These are phyloP conservation scores for Hydrochoerus hydrochaeris DNA, from an alignment of 2,113 vertebrate genomes.

Conservation along the genomic window DNA sequence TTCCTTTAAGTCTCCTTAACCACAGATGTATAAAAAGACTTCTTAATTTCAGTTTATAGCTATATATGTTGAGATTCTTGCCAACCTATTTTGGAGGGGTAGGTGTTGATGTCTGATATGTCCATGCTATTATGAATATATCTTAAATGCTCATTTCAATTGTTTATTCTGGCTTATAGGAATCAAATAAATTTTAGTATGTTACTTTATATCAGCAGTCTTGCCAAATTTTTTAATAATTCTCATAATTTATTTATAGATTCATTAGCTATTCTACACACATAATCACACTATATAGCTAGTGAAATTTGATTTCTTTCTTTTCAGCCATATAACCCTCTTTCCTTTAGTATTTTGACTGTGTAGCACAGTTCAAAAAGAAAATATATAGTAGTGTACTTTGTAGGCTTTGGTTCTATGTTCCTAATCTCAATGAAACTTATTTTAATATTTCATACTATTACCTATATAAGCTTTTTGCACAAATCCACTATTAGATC, in stretches of 20 bases:
- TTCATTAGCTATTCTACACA: neutral
- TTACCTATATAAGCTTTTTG: neutral
- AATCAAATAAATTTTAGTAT: neutral
- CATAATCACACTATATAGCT: neutral
- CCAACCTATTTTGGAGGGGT: neutral
- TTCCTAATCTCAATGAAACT: neutral
- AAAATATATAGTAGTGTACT: neutral
- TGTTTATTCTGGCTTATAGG: neutral
- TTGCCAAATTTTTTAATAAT: neutral
- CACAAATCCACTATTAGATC: neutral
- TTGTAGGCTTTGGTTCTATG: neutral
- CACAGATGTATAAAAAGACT: neutral
- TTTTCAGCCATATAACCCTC: neutral
- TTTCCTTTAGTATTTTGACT: neutral
- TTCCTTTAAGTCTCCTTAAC: neutral
- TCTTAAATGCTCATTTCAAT: neutral
- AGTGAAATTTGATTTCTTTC: neutral
- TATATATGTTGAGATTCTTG: neutral
- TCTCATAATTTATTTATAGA: neutral
- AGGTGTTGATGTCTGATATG: neutral
- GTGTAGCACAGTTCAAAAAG: neutral
- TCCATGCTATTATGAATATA: neutral
- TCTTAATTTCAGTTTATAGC: neutral
- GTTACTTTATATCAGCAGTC: neutral
- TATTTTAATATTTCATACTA: constrained; percentile 4